phyloP scores from a whole-genome alignment of 2,888 invertebrate genomes.

The Melikaiella ostensackeni region DNA sequence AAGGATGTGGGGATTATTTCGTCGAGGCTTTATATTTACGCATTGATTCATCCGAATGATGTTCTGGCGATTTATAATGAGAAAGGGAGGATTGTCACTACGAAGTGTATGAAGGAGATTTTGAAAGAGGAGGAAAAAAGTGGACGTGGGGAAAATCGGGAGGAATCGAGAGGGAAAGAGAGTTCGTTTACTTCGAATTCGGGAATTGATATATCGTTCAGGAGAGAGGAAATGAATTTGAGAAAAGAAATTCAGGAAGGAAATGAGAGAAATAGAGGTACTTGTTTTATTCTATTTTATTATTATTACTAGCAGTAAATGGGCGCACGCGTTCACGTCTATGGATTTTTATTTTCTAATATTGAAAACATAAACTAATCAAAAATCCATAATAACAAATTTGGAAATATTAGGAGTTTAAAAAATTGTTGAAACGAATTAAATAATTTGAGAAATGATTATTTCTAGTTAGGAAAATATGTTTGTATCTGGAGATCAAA shows the following conservation, averaged over 20 bases:
- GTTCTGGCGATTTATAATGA: slow-evolving; percentile 70
- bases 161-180: background rate
- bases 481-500: too few species aligned
- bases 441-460: too few species aligned
- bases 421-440: too few species aligned
- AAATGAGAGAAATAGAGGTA: slow-evolving; percentile 13
- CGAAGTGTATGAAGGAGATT: slow-evolving; percentile 45
- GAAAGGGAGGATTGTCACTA: slow-evolving; percentile 62
- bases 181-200: background rate
- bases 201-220: background rate
- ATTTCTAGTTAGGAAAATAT: too few species aligned
- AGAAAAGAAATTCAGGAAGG: background rate
- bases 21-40: slow-evolving; percentile 52
- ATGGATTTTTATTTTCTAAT: too few species aligned
- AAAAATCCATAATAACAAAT: too few species aligned
- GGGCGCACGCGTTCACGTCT: too few species aligned
- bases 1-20: slow-evolving; percentile 68
- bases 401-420: too few species aligned
- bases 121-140: slow-evolving; percentile 1
- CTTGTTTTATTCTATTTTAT: background rate
- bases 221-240: background rate
- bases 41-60: slow-evolving; percentile 67
- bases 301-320: too few species aligned
- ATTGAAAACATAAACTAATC: too few species aligned
- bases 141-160: background rate